Evolutionary conservation across 1,140 invertebrate genomes (phyloP), one percentile per base, ranked within the genome.

Genomic region (Drosophila rufa): DNA sequence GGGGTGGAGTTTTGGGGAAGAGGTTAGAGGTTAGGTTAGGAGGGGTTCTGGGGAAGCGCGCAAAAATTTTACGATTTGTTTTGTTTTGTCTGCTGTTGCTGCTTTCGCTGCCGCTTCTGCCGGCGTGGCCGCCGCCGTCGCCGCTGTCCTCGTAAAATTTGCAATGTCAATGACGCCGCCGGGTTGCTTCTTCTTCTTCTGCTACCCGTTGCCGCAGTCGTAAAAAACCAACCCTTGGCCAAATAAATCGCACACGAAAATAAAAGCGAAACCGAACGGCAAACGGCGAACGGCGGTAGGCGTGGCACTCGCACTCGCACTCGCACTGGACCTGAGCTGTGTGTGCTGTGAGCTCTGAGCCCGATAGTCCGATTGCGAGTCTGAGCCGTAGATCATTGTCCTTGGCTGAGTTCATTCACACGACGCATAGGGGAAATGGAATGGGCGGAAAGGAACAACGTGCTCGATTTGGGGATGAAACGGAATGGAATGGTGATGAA

Each of bases 381-480:
- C 75, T 58, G 58, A 65, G 66, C 48, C 77, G 87, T 83, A 84
- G 89, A 91, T 91, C 89, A 91, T 91, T 87, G 89, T 91, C 87
- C 87, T 91, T 91, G 87, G 85, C 53, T 55, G 69, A 83, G 87
- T 91, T 91, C 87, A 91, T 91, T 91, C 80, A 91, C 87, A 86
- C 61, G 68, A 33, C n/a, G 19, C 27, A 2, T 19, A 56, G 19
- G 46, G 25, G 36, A 12, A 22, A 19, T 27, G 38, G 27, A 36
- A 43, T 15, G 47, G 17, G 27, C 5, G 30, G 30, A 33, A n/a
- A 19, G 45, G 42, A 46, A 36, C 17, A 46, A 43, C 19, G 33
- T 12, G 11, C 17, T 58, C 30, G 17, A 17, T 40, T 56, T n/a
- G 33, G 19, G 40, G 53, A 64, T 40, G 30, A 47, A 59, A 43